Evolutionary conservation across 2,888 invertebrate genomes (phyloP), one percentile per base, ranked within the genome.

Genomic region (Apomyelois bistriatella): DNA sequence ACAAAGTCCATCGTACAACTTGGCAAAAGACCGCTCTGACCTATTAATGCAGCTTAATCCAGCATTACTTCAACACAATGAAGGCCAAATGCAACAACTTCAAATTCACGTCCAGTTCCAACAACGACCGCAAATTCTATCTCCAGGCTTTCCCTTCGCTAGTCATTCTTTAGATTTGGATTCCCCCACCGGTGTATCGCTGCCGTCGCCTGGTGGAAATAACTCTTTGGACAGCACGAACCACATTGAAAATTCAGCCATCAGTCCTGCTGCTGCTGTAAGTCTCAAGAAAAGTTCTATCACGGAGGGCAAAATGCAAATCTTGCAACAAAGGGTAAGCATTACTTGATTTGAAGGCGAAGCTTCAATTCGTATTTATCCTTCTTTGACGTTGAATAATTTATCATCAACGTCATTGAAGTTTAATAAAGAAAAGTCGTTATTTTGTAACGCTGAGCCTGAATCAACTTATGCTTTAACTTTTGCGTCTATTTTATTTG

Each of bases 311-410:
- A 79, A 92, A 92, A 68, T 92, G 84, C 82, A 86, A 74, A 92
- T 95, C 87, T 94, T 96, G 82, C 96, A 95, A 85, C 95, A 95
- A 91, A 94, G 96, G 96, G 96, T 97, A 95, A 96, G 95, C 94
- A 92, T 88, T 81, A 81, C 76, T 88, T 90, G 90, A 89, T 87
- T 91, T 76, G 88, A 87, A 78, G 91, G 92, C 83, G 90, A 92
- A 83, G 91, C 92, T 82, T 91, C 89, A 69, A 73, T 72, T 72
- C 65, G 65, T 74, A 79, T 79, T 74, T 71, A 71, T 66, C 70
- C 72, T 79, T 85, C 75, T 68, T 72, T 78, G 80, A 84, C 79
- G 74, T 79, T 66, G 61, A 59, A 57, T 54, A 57, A 42, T 36
- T 49, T 59, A 52, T 58, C 37, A 58, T 65, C 16, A 53, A 76